Percentiles rank a stretch among this genome's conserved stretches.
These are phyloP conservation scores for Falco rusticolus DNA, from an alignment of 2,797 vertebrate genomes.

Conservation along the genomic window DNA sequence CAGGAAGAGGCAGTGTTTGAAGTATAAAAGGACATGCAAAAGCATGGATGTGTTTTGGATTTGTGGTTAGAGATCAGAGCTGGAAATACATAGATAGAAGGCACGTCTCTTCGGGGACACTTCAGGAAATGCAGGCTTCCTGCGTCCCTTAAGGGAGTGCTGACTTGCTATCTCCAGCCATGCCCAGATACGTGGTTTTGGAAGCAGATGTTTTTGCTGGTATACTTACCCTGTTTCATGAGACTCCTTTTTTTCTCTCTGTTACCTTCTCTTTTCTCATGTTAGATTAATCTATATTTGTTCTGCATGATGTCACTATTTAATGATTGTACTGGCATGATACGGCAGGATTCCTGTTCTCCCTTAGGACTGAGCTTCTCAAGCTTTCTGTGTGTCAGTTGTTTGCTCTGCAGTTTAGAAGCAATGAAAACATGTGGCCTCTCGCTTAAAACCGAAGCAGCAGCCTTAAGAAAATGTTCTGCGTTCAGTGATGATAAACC, in stretches of 20 bases:
- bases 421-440: neutral
- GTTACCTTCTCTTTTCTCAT: neutral
- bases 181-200: neutral
- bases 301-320: neutral
- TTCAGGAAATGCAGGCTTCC: neutral
- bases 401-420: constrained; percentile 3
- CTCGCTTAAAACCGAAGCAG: constrained; percentile 2
- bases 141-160: neutral
- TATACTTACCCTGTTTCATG: neutral
- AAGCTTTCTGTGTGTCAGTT: neutral
- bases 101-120: neutral
- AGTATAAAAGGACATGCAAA: neutral
- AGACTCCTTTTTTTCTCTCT: neutral
- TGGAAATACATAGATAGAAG: neutral
- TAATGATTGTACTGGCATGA: neutral
- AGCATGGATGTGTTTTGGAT: neutral
- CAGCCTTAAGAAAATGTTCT: neutral
- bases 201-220: neutral
- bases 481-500: neutral
- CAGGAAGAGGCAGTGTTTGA: neutral
- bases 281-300: neutral
- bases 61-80: neutral
- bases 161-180: neutral
- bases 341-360: constrained; percentile 1
- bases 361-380: neutral